phyloP scores from a whole-genome alignment of 37 sponge, comb jelly and placozoan genomes.

The Hexactinellida sp. region DNA sequence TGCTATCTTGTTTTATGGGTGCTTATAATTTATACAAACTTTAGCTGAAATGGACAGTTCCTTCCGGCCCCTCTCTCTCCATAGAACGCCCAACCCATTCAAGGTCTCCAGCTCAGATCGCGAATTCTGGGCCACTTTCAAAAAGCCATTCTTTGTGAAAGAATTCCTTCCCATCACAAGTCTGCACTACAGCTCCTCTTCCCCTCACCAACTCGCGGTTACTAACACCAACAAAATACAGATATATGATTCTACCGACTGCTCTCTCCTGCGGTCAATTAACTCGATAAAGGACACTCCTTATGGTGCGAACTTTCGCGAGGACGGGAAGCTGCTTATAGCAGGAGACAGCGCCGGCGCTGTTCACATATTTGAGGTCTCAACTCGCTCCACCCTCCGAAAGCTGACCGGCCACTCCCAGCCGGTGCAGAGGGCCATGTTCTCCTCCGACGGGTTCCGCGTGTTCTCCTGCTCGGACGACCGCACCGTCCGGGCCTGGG shows the following conservation, averaged over 20 bases:
- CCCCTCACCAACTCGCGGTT: neutral
- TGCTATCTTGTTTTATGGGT: too few species aligned
- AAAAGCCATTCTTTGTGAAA: neutral
- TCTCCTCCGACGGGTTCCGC: conserved; percentile 45
- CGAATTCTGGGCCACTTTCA: neutral
- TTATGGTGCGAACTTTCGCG: conserved; percentile 55
- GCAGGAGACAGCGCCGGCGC: conserved; percentile 71
- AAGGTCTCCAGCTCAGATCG: neutral
- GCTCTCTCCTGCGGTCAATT: neutral
- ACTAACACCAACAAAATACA: conserved; percentile 11
- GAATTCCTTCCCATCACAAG: conserved; percentile 3
- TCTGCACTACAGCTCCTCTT: neutral
- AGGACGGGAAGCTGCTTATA: conserved; percentile 70
- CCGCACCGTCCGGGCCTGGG: conserved; percentile 62
- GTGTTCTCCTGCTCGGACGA: conserved; percentile 79
- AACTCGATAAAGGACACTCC: conserved; percentile 50
- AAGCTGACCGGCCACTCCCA: conserved; percentile 39
- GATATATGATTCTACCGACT: neutral
- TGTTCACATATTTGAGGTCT: conserved; percentile 57
- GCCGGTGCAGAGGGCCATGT: conserved; percentile 46
- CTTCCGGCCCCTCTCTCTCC: neutral
- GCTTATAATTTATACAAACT: too few species aligned
- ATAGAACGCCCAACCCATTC: neutral
- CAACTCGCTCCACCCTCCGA: conserved; percentile 14
- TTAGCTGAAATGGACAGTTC: neutral